Conservation (phyloP, 23 tunicate species). For the Aplidium turbinatum region DNA sequence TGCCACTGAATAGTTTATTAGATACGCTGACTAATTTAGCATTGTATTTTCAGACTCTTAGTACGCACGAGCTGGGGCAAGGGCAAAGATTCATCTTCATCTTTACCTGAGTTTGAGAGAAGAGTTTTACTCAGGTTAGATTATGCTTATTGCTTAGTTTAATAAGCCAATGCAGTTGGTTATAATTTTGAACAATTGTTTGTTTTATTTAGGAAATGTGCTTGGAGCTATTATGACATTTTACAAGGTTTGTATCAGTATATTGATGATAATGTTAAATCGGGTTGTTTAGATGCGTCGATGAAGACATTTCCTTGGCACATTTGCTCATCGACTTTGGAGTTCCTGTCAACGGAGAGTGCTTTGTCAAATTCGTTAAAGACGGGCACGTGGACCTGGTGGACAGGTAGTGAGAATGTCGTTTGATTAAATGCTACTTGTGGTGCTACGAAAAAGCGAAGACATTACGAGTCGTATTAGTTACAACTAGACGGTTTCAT, state of each 20-base stretch:
- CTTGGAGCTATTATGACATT: no score
- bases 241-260: not conserved
- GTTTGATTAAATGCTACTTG: not conserved
- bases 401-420: slow-evolving; percentile 39
- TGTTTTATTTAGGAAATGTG: no score
- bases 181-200: no score
- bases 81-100: not conserved
- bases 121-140: slow-evolving; percentile 31
- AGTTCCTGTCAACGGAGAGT: slow-evolving; percentile 41
- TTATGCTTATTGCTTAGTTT: no score
- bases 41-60: no score
- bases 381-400: slow-evolving; percentile 59
- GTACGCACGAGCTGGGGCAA: not conserved
- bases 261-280: slow-evolving; percentile 1
- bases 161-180: no score
- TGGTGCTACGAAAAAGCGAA: not conserved
- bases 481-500: not conserved
- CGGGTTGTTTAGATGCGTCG: slow-evolving; percentile 29
- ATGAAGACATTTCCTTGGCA: slow-evolving; percentile 51
- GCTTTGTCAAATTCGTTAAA: slow-evolving; percentile 45
- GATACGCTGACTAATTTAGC: no score
- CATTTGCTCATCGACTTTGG: slow-evolving; percentile 57
- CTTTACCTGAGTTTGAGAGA: slow-evolving; percentile 34
- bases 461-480: not conserved
- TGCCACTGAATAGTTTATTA: no score